Base-by-base conservation (phyloP, 2,797 vertebrate genomes). In the Esox lucius region DNA sequence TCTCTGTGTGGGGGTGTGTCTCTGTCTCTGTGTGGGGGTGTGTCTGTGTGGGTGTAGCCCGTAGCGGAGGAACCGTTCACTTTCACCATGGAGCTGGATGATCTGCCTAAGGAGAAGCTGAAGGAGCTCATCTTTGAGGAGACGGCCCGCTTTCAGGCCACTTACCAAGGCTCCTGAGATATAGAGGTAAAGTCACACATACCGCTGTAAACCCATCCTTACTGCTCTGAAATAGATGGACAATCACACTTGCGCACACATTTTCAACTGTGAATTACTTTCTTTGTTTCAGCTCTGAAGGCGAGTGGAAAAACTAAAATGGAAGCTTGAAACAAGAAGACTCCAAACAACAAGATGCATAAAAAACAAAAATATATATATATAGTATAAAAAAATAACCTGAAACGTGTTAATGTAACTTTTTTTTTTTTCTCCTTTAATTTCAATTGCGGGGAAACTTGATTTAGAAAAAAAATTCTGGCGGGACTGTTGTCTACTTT, bases 81-180 rank as follows among this genome's bases (percentile, higher is more conserved):
- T 35, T 97, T 97, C 75, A 89, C 93, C 85, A 96, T 96, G 95
- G 95, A 97, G 69, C 89, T 96, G 85, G 96, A 97, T 5, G 96
- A 97, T 79, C 94, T 96, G 75, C 96, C 96, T 80, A 97, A 97
- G 85, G 96, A 97, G 87, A 94, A 88, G 86, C 94, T 97, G 89
- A 97, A 97, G 91, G 95, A 96, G 78, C 93, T 97, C 82, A 97
- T 97, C 89, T 97, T 87, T 70, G 94, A 95, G 79, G 96, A 96
- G 87, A 96, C 95, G 0, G 95, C 94, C 76, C 94, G 93, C 81
- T 96, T 97, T 91, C 95, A 96, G 91, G 94, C 92, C 39, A 94
- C 80, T 77, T 95, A 90, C 75, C 92, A 93, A 83, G 92, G 94
- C 66, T 91, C 93, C 81, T 94, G 93, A 94, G 90, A 86, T 61